Base-by-base conservation (phyloP, 2,113 vertebrate species). In the Myotis lucifugus region DNA sequence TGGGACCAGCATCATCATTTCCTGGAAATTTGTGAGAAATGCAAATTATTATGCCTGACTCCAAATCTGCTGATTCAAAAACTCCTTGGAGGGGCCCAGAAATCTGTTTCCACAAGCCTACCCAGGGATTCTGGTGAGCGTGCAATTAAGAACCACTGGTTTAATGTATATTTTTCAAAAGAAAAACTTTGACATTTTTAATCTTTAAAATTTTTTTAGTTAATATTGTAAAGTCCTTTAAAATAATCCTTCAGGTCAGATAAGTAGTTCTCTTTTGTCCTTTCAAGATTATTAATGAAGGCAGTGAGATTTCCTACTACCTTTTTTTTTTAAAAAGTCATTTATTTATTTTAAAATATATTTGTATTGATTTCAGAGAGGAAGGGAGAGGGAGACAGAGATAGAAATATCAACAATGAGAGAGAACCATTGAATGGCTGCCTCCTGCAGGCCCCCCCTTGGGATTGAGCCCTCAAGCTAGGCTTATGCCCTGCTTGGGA, bases 241-340 rank as follows among this genome's bases (percentile, higher is more conserved):
- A 92, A 92, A 88, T 56, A 90, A 66, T 76, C 5, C 5, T 79
- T 83, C 18, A 87, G 52, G 73, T 89, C 81, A 95, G 78, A 40
- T 69, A 89, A 92, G 15, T 32, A 88, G 5, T 78, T 10, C 2
- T 42, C 56, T 19, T 56, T 78, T 85, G 73, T 78, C 42, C 32
- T 73, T 94, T 70, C 17, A 90, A 84, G 40, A 72, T 46, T 56
- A 72, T 54, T 83, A 40, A 56, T 95, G 87, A 59, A 25, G 82
- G 10, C 0, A 74, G 18, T 48, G 64, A 74, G 10, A 5, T 48
- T 84, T 90, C 13, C 18, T 25, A 54, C 40, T 78, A 46, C 23
- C 19, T 56, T 23, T 56, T 56, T 56, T 56, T 56, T 8, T 56
- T 56, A 23, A 23, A 50, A 56, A 23, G 54, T 56, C 54, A 42